phyloP scores from a whole-genome alignment of 2,888 invertebrate genomes.

The Diaperis boleti region DNA sequence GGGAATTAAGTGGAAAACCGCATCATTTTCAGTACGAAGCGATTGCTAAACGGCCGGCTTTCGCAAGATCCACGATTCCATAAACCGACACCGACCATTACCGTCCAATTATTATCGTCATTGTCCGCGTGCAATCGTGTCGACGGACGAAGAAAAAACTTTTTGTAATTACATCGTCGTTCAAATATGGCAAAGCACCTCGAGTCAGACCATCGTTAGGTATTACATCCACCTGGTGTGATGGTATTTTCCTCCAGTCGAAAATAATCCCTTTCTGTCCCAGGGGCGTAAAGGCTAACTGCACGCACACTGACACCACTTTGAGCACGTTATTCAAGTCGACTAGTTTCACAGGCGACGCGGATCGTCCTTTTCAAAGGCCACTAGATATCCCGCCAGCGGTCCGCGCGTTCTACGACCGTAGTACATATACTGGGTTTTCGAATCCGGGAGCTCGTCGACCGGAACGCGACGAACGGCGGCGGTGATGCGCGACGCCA shows the following conservation, averaged over 20 bases:
- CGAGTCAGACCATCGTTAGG: conserved; percentile 28
- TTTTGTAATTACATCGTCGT: neutral
- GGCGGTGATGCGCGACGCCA: conserved; percentile 46
- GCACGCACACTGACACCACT: conserved; percentile 54
- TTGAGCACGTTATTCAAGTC: conserved; percentile 59
- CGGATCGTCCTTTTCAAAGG: conserved; percentile 56
- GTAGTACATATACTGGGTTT: conserved; percentile 60
- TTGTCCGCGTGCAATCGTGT: conserved; percentile 6
- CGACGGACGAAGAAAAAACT: conserved; percentile 13
- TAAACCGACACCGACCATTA: conserved; percentile 12
- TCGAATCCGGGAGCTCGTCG: conserved; percentile 56
- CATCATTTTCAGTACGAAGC: conserved; percentile 8
- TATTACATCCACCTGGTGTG: conserved; percentile 4
- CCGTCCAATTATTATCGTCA: conserved; percentile 13
- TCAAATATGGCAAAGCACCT: neutral
- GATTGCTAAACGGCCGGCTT: conserved; percentile 13
- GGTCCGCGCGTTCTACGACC: conserved; percentile 53
- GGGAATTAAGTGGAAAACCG: conserved; percentile 20
- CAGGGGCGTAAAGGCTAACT: conserved; percentile 33
- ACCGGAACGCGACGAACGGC: conserved; percentile 53
- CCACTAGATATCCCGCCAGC: conserved; percentile 58
- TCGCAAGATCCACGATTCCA: conserved; percentile 9
- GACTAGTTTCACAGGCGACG: conserved; percentile 51
- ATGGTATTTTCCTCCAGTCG: conserved; percentile 13
- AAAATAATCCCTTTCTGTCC: conserved; percentile 42